phyloP scores from a whole-genome alignment of 2,888 invertebrate genomes.

The Spodoptera littoralis region DNA sequence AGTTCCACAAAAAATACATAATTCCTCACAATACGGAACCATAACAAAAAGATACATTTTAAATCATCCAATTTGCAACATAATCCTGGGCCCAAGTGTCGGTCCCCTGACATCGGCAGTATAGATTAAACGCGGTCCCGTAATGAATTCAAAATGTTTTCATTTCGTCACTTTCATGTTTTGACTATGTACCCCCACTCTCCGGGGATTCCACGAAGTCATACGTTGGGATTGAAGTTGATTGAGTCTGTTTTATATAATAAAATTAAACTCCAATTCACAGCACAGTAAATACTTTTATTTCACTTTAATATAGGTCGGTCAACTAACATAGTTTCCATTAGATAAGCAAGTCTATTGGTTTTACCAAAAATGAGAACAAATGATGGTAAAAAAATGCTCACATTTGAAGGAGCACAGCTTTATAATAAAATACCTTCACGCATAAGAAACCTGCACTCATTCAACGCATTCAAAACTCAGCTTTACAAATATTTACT shows the following conservation, averaged over 20 bases:
- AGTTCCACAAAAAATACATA: neutral
- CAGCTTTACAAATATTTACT: too few relatives aligned
- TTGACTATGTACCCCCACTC: constrained; percentile 13
- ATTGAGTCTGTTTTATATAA: constrained; percentile 8
- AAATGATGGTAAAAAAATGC: too few relatives aligned
- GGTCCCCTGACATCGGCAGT: constrained; percentile 55
- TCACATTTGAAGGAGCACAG: too few relatives aligned
- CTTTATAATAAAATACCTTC: too few relatives aligned
- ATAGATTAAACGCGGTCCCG: constrained; percentile 59
- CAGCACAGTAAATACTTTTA: too few relatives aligned
- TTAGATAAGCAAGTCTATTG: too few relatives aligned
- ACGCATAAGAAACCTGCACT: too few relatives aligned
- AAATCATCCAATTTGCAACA: constrained; percentile 66
- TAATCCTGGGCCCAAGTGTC: constrained; percentile 58
- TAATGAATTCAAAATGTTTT: constrained; percentile 72
- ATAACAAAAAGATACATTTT: constrained; percentile 50
- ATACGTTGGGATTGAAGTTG: constrained; percentile 13
- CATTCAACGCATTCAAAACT: too few relatives aligned
- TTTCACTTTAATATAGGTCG: too few relatives aligned
- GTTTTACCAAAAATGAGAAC: too few relatives aligned
- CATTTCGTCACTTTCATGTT: constrained; percentile 51
- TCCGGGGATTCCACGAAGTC: constrained; percentile 24
- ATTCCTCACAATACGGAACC: constrained; percentile 44
- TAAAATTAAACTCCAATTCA: too few relatives aligned
- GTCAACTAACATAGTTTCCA: too few relatives aligned